These are phyloP conservation scores for Chloroclystis v-ata DNA, from an alignment of 2,888 invertebrate genomes.

Conservation along the genomic window DNA sequence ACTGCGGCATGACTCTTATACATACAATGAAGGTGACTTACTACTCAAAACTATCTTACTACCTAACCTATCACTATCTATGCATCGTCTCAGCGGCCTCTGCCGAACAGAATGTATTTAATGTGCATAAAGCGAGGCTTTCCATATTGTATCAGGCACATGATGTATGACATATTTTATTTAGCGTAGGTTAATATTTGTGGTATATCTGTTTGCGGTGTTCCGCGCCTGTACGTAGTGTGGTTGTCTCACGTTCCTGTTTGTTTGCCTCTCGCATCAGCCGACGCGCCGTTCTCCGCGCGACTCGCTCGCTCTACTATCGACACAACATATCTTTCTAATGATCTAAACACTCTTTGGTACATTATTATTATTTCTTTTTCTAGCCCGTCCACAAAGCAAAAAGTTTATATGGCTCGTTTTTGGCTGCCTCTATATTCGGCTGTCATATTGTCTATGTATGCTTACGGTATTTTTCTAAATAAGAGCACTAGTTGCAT, in stretches of 20 bases:
- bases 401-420: conserved; percentile 77
- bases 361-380: conserved; percentile 68
- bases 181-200: conserved; percentile 26
- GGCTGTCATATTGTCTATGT: conserved; percentile 77
- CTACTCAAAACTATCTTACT: conserved; percentile 82
- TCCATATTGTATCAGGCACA: conserved; percentile 57
- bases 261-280: conserved; percentile 53
- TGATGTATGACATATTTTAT: conserved; percentile 38
- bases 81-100: conserved; percentile 48
- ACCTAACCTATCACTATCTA: conserved; percentile 55
- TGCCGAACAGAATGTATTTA: conserved; percentile 43
- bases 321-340: conserved; percentile 36
- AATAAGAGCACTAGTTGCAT: conserved; percentile 66
- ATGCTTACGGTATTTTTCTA: conserved; percentile 70
- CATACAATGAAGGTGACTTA: conserved; percentile 80
- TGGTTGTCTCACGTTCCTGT: conserved; percentile 47
- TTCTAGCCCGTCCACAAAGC: conserved; percentile 76
- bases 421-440: conserved; percentile 75
- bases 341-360: conserved; percentile 44
- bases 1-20: conserved; percentile 58
- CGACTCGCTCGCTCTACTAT: conserved; percentile 11
- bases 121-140: conserved; percentile 67
- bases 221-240: conserved; percentile 25
- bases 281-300: conserved; percentile 13
- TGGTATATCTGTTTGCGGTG: conserved; percentile 35